A percentile compares a stretch with the other conserved stretches of the same genome.
phyloP scores from a whole-genome alignment of 2,113 vertebrate genomes.

The Bostrychus sinensis region DNA sequence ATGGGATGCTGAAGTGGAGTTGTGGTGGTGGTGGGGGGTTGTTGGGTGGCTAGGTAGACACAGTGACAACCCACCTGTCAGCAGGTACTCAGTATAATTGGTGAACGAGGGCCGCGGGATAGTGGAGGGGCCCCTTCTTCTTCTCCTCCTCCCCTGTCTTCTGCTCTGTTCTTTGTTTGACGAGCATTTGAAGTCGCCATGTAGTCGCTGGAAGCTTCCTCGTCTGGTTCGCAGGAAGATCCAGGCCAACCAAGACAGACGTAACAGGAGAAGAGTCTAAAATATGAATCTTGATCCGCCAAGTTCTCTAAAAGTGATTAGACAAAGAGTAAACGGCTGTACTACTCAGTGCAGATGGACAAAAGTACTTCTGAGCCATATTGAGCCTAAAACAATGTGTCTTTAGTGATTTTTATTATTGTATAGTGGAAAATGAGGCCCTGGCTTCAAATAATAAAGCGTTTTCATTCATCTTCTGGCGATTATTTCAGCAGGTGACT shows the following conservation, averaged over 20 bases:
- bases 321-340: conserved; percentile 29
- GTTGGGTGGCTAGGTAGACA: conserved; percentile 69
- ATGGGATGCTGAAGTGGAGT: conserved; percentile 44
- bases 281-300: conserved; percentile 42
- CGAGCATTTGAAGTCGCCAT: conserved; percentile 78
- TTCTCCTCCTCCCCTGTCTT: conserved; percentile 48
- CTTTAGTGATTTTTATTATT: too few species aligned
- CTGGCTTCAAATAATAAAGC: too few species aligned
- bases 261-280: conserved; percentile 19
- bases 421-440: too few species aligned
- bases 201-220: conserved; percentile 53
- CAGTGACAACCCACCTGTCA: conserved; percentile 83
- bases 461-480: too few species aligned
- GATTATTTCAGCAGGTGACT: too few species aligned
- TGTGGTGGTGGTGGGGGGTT: conserved; percentile 35
- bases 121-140: conserved; percentile 54
- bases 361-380: conserved; percentile 65
- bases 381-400: too few species aligned
- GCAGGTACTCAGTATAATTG: conserved; percentile 85
- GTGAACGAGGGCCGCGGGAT: conserved; percentile 80
- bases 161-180: conserved; percentile 68
- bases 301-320: conserved; percentile 63
- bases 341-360: conserved; percentile 33
- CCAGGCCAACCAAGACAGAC: conserved; percentile 24
- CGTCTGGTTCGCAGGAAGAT: conserved; percentile 40